Evolutionary conservation across 2,797 vertebrate genomes (phyloP), one percentile per base, ranked within the genome.

Genomic region (Micromesistius poutassou): DNA sequence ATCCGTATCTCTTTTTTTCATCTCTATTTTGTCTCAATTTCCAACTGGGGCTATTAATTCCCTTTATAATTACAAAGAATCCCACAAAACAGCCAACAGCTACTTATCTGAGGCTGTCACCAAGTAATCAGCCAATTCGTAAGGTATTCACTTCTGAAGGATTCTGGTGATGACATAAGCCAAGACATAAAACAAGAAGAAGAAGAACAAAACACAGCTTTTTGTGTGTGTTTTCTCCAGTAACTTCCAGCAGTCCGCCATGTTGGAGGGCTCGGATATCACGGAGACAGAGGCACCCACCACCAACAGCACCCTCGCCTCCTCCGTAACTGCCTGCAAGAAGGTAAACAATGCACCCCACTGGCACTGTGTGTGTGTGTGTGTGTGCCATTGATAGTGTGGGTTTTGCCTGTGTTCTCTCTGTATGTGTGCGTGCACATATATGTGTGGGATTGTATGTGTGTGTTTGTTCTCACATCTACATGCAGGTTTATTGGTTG

Each of bases 291-390:
- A 93, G 80, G 89, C 91, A 76, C 84, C 89, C 82, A 94, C 90
- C 89, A 86, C 90, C 0, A 94, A 93, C 84, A 94, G 93, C 85
- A 89, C 91, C 72, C 77, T 93, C 85, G 95, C 94, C 68, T 95
- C 94, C 46, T 95, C 95, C 79, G 92, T 97, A 93, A 96, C 95
- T 31, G 96, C 95, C 77, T 97, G 95, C 87, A 98, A 96, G 87
- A 98, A 97, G 97, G 97, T 98, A 96, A 4, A 2, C 30, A 16
- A 28, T 5, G 28, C 42, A 50, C 74, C 30, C 25, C 62, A 68
- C 62, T 25, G 6, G 6, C 55, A 62, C n/a, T 62, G 28, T 73
- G 73, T 82, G 75, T 73, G 62, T 35, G 62, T 70, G 75, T 68
- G 28, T 73, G 71, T 76, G 55, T 62, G 46, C 46, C 46, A 50